Conservation (phyloP, 37 sponge, comb jelly and placozoan genomes). For the Oopsacas minuta region DNA sequence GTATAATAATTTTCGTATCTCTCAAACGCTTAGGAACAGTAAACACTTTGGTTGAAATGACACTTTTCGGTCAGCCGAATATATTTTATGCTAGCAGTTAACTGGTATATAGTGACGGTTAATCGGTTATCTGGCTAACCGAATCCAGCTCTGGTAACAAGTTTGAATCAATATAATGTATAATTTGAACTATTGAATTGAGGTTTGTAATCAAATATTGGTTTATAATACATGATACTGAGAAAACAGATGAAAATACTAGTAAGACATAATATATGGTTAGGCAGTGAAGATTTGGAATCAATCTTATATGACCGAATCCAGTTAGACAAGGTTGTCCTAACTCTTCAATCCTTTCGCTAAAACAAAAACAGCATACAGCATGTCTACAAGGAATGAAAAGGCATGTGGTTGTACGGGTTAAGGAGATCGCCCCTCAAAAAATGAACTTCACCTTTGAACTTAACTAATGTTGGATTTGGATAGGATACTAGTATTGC, state of each 20-base stretch:
- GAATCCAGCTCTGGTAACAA: conserved; percentile 4
- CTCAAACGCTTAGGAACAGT: too few relatives aligned
- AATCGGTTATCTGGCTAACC: too few relatives aligned
- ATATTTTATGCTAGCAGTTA: too few relatives aligned
- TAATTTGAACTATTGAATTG: neutral
- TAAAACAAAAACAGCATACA: conserved; percentile 10
- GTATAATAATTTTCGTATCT: too few relatives aligned
- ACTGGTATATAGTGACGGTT: too few relatives aligned
- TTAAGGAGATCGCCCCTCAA: too few relatives aligned
- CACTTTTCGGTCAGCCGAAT: too few relatives aligned
- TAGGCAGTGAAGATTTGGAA: conserved; percentile 15
- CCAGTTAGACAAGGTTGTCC: conserved; percentile 6
- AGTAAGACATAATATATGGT: conserved; percentile 12
- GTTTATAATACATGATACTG: conserved; percentile 7
- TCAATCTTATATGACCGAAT: neutral
- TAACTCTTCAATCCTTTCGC: conserved; percentile 5
- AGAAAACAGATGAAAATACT: neutral
- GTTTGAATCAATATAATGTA: neutral
- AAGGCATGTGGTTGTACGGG: conserved; percentile 19
- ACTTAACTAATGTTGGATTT: too few relatives aligned
- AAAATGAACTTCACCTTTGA: too few relatives aligned
- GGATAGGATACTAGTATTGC: too few relatives aligned
- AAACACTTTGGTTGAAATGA: too few relatives aligned
- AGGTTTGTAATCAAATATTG: neutral
- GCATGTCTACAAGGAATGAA: conserved; percentile 20